Evolutionary conservation across 2,888 invertebrate genomes (phyloP).

Genomic region (Portevinia maculata): DNA sequence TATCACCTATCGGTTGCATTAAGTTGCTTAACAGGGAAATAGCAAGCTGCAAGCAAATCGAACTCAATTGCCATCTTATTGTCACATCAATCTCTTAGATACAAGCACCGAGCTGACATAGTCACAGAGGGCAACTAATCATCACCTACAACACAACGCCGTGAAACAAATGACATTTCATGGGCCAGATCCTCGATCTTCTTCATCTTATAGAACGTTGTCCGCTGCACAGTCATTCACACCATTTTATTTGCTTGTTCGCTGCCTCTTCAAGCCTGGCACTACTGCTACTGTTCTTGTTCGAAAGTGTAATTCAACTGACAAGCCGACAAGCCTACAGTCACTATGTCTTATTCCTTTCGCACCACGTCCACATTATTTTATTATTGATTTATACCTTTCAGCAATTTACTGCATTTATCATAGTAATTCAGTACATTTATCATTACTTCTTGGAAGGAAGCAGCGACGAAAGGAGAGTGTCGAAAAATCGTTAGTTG

Average conservation of each 20-base stretch:
- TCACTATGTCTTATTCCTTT: slow-evolving; percentile 71
- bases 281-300: slow-evolving; percentile 73
- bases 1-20: slow-evolving; percentile 45
- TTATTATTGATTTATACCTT: slow-evolving; percentile 83
- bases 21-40: slow-evolving; percentile 49
- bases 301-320: slow-evolving; percentile 73
- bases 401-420: slow-evolving; percentile 83
- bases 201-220: slow-evolving; percentile 44
- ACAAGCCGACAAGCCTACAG: slow-evolving; percentile 71
- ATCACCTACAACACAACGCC: slow-evolving; percentile 67
- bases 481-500: slow-evolving; percentile 49
- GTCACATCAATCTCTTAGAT: slow-evolving; percentile 61
- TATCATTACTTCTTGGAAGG: slow-evolving; percentile 79
- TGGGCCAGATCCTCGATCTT: slow-evolving; percentile 63
- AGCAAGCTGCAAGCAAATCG: slow-evolving; percentile 67
- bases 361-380: slow-evolving; percentile 76
- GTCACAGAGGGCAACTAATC: slow-evolving; percentile 65
- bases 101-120: slow-evolving; percentile 50
- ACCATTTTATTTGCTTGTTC: slow-evolving; percentile 42
- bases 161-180: slow-evolving; percentile 66
- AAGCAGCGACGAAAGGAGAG: slow-evolving; percentile 6
- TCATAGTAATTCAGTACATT: slow-evolving; percentile 83
- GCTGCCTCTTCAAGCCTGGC: slow-evolving; percentile 37
- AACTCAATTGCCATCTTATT: slow-evolving; percentile 70
- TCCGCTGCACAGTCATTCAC: slow-evolving; percentile 54